These are phyloP conservation scores for Pleuronectes platessa DNA, from an alignment of 2,113 vertebrate genomes.

Conservation along the genomic window DNA sequence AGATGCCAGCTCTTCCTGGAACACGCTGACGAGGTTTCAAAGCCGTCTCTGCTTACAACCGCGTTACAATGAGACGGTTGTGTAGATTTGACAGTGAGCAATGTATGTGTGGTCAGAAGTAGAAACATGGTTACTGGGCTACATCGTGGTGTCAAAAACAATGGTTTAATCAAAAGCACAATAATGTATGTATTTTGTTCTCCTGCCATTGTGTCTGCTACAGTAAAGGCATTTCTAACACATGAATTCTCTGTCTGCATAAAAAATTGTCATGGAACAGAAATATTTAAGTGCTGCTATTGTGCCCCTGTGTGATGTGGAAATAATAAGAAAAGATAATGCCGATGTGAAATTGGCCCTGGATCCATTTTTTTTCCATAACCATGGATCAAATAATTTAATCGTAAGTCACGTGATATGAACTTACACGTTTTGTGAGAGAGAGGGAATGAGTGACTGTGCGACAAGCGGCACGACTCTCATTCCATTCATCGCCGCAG, in stretches of 20 bases:
- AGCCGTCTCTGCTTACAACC: background rate
- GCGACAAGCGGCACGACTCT: background rate
- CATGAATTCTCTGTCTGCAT: background rate
- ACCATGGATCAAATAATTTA: background rate
- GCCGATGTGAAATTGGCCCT: slow-evolving; percentile 8
- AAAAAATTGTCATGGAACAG: background rate
- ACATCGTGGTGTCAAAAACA: background rate
- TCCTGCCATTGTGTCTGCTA: background rate
- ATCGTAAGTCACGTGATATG: background rate
- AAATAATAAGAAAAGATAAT: slow-evolving; percentile 6
- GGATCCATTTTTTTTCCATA: background rate
- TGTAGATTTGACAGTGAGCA: background rate
- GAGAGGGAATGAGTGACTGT: slow-evolving; percentile 22
- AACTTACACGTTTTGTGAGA: slow-evolving; percentile 6
- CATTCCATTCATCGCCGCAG: too few relatives aligned
- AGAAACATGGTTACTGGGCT: background rate
- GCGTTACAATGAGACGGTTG: background rate
- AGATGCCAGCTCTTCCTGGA: background rate
- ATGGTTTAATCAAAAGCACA: background rate
- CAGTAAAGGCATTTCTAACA: background rate
- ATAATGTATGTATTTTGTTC: background rate
- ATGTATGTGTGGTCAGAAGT: background rate
- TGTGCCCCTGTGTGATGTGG: background rate
- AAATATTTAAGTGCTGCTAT: background rate
- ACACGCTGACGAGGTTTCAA: background rate